Conservation (phyloP, 2,113 vertebrate species). For the Rhagologus leucostigma region DNA sequence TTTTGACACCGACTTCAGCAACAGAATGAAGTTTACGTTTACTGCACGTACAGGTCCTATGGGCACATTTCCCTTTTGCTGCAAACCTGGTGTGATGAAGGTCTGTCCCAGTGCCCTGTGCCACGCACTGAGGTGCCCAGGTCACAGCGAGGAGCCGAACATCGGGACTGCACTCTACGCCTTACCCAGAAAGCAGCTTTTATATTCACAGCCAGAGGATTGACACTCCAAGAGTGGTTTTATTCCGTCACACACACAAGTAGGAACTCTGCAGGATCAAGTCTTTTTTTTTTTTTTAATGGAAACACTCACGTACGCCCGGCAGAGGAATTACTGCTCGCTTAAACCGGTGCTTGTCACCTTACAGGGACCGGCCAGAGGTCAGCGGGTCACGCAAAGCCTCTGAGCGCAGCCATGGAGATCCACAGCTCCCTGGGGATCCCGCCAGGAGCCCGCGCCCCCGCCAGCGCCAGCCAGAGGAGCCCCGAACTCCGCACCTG, state of each 20-base stretch:
- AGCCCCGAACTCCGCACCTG: not conserved
- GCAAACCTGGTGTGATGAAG: accelerated
- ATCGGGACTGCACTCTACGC: not conserved
- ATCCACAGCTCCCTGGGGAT: accelerated
- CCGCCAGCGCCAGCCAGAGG: not conserved
- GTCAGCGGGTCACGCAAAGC: not conserved
- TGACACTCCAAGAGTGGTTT: not conserved
- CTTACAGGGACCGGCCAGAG: not conserved
- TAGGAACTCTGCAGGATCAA: not conserved
- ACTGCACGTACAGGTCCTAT: accelerated
- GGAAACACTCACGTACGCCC: not conserved
- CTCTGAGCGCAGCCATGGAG: not conserved
- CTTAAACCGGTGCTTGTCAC: not conserved
- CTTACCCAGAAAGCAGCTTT: not conserved
- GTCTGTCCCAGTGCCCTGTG: not conserved
- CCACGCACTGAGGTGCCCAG: not conserved
- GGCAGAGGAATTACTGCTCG: not conserved
- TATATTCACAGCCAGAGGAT: accelerated
- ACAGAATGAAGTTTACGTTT: accelerated
- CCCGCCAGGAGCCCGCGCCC: not conserved
- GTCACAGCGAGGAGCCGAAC: not conserved
- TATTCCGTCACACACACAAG: not conserved
- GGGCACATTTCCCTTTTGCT: not conserved
- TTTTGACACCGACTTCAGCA: not conserved
- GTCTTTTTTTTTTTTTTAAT: too few species aligned